These are phyloP conservation scores for Amitus sp. DNA, from an alignment of 2,888 invertebrate species.

Conservation along the genomic window DNA sequence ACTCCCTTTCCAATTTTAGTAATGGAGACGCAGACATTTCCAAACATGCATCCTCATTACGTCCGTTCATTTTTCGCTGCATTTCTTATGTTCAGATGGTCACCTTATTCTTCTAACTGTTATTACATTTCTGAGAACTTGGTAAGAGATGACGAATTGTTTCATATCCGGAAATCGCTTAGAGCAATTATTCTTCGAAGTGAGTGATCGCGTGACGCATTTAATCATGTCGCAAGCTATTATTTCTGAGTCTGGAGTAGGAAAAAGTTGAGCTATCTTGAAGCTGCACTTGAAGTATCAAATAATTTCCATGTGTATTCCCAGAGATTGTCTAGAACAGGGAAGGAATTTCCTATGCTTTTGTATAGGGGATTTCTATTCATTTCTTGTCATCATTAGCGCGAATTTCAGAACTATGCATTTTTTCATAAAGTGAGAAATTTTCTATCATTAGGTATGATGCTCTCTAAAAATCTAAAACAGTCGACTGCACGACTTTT, in stretches of 20 bases:
- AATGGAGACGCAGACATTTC: slow-evolving; percentile 61
- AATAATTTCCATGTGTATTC: not conserved
- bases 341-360: not conserved
- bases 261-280: not conserved
- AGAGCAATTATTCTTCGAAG: too few relatives aligned
- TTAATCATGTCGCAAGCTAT: not conserved
- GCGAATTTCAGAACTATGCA: too few relatives aligned
- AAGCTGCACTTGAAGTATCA: too few relatives aligned
- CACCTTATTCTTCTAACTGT: not conserved
- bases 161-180: not conserved
- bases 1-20: slow-evolving; percentile 62
- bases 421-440: too few relatives aligned
- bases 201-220: not conserved
- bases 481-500: too few relatives aligned
- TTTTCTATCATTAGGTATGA: too few relatives aligned
- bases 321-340: not conserved
- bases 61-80: not conserved
- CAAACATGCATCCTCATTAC: slow-evolving; percentile 11
- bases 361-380: too few relatives aligned
- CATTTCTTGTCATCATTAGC: too few relatives aligned
- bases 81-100: not conserved
- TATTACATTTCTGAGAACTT: not conserved
- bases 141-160: not conserved
- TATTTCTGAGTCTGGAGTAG: slow-evolving; percentile 2
- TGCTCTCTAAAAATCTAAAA: too few relatives aligned